Percentiles rank a stretch among this genome's conserved stretches.
Evolutionary conservation across 2,888 invertebrate genomes (phyloP).

Genomic region (Drosophila anceps): DNA sequence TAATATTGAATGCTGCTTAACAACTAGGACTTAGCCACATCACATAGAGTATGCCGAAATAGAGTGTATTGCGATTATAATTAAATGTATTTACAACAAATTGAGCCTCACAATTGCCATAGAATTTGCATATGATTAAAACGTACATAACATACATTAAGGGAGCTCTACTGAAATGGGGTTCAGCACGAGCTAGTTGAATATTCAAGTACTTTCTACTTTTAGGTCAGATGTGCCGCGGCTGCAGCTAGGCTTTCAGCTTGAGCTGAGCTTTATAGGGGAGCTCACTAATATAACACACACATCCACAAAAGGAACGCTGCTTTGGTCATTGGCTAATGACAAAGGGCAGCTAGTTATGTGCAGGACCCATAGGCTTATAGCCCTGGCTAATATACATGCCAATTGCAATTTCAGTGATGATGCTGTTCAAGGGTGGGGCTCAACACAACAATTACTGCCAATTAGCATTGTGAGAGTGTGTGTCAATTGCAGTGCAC

Average conservation of each 20-base stretch:
- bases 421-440: neutral
- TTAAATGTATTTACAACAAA: slow-evolving; percentile 50
- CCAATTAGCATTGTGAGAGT: slow-evolving; percentile 38
- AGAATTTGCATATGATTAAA: slow-evolving; percentile 14
- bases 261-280: neutral
- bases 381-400: slow-evolving; percentile 27
- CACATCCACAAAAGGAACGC: neutral
- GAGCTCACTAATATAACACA: slow-evolving; percentile 5
- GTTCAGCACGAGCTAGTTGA: neutral
- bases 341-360: slow-evolving; percentile 10
- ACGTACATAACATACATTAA: neutral
- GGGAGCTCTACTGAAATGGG: neutral
- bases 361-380: slow-evolving; percentile 26
- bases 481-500: slow-evolving; percentile 8
- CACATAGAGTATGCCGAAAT: slow-evolving; percentile 42
- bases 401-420: slow-evolving; percentile 18
- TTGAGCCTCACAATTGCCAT: slow-evolving; percentile 27
- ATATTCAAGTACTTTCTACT: neutral
- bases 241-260: slow-evolving; percentile 7
- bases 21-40: slow-evolving; percentile 56
- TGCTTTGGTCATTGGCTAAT: slow-evolving; percentile 7
- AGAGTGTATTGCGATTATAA: slow-evolving; percentile 26
- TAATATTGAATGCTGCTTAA: slow-evolving; percentile 39
- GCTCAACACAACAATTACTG: slow-evolving; percentile 46
- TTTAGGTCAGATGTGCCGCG: slow-evolving; percentile 1